Conservation (phyloP, 2,888 invertebrate genomes). For the Catocala nupta region DNA sequence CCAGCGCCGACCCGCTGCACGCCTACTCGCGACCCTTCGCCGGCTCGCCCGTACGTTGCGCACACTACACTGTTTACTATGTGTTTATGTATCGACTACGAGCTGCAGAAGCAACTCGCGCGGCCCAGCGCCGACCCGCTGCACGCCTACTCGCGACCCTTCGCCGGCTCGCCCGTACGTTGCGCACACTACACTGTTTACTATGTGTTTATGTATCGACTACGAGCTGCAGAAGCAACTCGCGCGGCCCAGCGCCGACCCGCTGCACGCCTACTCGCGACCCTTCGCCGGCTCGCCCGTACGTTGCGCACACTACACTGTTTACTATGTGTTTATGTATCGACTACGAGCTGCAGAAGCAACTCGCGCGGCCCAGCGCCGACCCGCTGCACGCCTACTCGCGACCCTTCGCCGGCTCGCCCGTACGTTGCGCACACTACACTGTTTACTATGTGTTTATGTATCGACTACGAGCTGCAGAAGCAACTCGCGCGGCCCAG, state of each 20-base stretch:
- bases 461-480: conserved; percentile 91
- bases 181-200: too few species aligned
- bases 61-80: too few species aligned
- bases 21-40: conserved; percentile 90
- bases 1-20: conserved; percentile 79
- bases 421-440: conserved; percentile 63
- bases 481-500: conserved; percentile 91
- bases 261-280: conserved; percentile 86
- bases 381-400: conserved; percentile 86
- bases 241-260: conserved; percentile 80
- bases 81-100: conserved; percentile 78
- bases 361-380: conserved; percentile 88
- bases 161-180: conserved; percentile 90
- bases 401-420: conserved; percentile 91
- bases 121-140: conserved; percentile 79
- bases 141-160: conserved; percentile 88
- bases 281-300: conserved; percentile 91
- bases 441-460: too few species aligned
- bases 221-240: conserved; percentile 97
- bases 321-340: too few species aligned
- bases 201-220: too few species aligned
- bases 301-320: conserved; percentile 7
- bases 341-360: conserved; percentile 94
- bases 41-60: conserved; percentile 87
- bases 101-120: conserved; percentile 95